Base-by-base conservation (phyloP, 2,888 invertebrate species). In the Ophion ventricosus region DNA sequence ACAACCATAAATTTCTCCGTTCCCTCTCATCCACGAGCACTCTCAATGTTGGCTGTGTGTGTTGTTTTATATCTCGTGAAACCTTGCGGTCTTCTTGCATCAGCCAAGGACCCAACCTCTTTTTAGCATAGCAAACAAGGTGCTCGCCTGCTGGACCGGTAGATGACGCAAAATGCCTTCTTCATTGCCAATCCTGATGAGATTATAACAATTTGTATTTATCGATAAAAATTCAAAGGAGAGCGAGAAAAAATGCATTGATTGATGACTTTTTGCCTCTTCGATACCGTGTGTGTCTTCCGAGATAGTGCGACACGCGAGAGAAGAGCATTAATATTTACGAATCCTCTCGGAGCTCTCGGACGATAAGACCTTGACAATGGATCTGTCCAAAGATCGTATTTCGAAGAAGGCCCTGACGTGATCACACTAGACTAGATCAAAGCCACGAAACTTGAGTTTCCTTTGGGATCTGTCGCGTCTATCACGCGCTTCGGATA, bases 131-230 rank as follows among this genome's bases (percentile, higher is more conserved):
- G 84, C 84, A 89, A 89, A 90, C 91, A 90, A 89, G 90, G 91
- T 91, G 90, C 85, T 90, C 83, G 66, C 25, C 25, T 23, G 63
- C 59, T 35, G 89, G 92, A 93, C 92, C 91, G 91, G 92, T 92
- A 91, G 88, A 92, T 93, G 93, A 93, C 87, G 93, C 90, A 93
- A 93, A 92, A 89, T 89, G 80, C 86, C 87, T 85, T 88, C 88
- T 86, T 85, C 80, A 73, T 87, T 87, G 82, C 87, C 57, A 85
- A 83, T 86, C 79, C 80, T 56, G 56, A 57, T 66, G 69, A 57
- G 89, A 92, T 92, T 91, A 90, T 89, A 64, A 85, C 77, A 77
- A 85, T 82, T 82, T 59, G 63, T 80, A 70, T 79, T 49, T 69
- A 74, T 79, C 80, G 35, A 54, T 80, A 66, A n/a, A 26, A 43